Percentiles rank a stretch among this genome's conserved stretches.
phyloP scores from a whole-genome alignment of 2,888 invertebrate genomes.

The Nomada lathburiana region DNA sequence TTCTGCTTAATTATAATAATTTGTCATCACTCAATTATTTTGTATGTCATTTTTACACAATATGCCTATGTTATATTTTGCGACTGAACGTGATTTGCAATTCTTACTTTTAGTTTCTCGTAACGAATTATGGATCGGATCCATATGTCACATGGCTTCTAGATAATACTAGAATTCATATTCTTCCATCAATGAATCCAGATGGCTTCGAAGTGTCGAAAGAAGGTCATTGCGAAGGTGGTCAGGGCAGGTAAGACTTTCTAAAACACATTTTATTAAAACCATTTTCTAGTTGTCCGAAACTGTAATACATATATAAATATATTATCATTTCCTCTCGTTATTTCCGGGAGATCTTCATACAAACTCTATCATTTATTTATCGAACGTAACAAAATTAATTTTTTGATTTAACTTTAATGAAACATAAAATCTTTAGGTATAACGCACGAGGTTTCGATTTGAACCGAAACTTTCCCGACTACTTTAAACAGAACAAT shows the following conservation, averaged over 20 bases:
- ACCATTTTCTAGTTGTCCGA: no score
- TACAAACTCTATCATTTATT: no score
- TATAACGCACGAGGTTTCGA: slow-evolving; percentile 96
- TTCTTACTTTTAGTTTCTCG: slow-evolving; percentile 89
- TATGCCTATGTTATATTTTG: no score
- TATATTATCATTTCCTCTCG: no score
- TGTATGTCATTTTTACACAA: no score
- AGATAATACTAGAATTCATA: slow-evolving; percentile 97
- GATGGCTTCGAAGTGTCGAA: slow-evolving; percentile 98
- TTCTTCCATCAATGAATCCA: slow-evolving; percentile 99
- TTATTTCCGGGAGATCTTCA: no score
- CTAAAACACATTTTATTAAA: not conserved
- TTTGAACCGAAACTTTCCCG: slow-evolving; percentile 98
- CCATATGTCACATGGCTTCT: slow-evolving; percentile 95
- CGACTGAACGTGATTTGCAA: not conserved
- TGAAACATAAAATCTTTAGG: slow-evolving; percentile 83
- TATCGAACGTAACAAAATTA: no score
- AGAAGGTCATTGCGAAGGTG: slow-evolving; percentile 94
- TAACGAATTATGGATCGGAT: slow-evolving; percentile 92
- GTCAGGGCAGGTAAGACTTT: slow-evolving; percentile 90
- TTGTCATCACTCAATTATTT: no score
- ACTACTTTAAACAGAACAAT: slow-evolving; percentile 95
- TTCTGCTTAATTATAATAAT: no score
- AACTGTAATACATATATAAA: not conserved
- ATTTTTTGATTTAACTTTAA: not conserved